Evolutionary conservation across 2,113 vertebrate genomes (phyloP), one percentile per base, ranked within the genome.

Genomic region (Amphilophus citrinellus): DNA sequence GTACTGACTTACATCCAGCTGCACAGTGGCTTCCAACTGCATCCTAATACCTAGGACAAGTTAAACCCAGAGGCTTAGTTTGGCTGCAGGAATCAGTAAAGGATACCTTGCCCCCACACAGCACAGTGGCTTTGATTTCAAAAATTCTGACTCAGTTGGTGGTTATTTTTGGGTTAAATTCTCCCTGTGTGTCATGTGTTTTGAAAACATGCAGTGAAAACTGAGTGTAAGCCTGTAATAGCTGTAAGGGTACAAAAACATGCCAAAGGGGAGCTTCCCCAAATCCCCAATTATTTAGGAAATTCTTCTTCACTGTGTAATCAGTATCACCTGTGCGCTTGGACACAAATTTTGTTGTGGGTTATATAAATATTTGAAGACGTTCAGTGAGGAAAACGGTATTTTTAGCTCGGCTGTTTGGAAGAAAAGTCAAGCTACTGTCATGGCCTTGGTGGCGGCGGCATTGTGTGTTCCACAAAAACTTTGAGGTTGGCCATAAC

Each of bases 251-350:
- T 37, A 39, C 13, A 73, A 73, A 76, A 76, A 58, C 32, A 7
- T 58, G 53, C n/a, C 53, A 24, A 76, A 35, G n/a, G 32, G 57
- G 73, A 76, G 5, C 73, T 22, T 76, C 32, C n/a, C 2, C 30
- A 76, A 76, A 58, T 76, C 32, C 50, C 71, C 30, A 76, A 22
- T 76, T 76, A 76, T 76, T 76, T n/a, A 57, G 50, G 17, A 73
- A 73, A 73, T 5, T 10, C 3, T 17, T 53, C 24, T 71, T 71
- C 17, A 30, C 24, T 73, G 44, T 57, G 9, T 37, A 20, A 2
- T 37, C 30, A 37, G 18, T 37, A 22, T 76, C 56, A 76, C 71
- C 4, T 37, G 7, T 22, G 53, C 27, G 32, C 47, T 17, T 73
- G 22, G 20, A 56, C 68, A 73, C 32, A 30, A 10, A 73, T 73